Percentiles rank a stretch among this genome's conserved stretches.
These are phyloP conservation scores for Brachionus angularis DNA, from an alignment of 1,140 invertebrate genomes.

Conservation along the genomic window DNA sequence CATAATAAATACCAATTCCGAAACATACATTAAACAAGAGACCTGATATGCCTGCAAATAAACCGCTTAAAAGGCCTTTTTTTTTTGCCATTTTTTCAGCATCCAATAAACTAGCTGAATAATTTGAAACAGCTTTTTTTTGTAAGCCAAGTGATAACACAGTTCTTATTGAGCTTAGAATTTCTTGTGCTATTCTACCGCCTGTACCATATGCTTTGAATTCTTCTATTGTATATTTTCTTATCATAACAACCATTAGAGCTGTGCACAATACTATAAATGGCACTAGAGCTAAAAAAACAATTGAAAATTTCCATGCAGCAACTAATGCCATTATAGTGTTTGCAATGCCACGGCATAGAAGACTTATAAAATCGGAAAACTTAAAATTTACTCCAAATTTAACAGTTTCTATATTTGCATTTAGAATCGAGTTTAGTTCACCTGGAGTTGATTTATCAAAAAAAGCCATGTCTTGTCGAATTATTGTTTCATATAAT, in stretches of 20 bases:
- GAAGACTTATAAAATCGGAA: conserved; percentile 34
- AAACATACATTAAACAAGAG: not conserved
- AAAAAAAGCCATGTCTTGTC: conserved; percentile 38
- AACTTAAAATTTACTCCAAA: conserved; percentile 1
- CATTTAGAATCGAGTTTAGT: not conserved
- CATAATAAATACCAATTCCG: conserved; percentile 6
- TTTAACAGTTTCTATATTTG: conserved; percentile 16
- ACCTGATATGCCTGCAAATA: conserved; percentile 1
- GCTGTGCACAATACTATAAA: conserved; percentile 21
- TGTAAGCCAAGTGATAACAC: conserved; percentile 44
- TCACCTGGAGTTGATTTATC: not conserved
- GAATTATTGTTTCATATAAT: not conserved
- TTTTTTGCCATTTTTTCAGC: not conserved
- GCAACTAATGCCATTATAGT: not conserved
- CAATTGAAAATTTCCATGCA: conserved; percentile 34
- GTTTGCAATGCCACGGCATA: not conserved
- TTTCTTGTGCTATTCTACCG: conserved; percentile 15
- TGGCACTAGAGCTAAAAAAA: not conserved
- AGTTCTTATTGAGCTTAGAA: conserved; percentile 21
- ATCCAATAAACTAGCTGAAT: not conserved
- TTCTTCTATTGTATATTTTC: conserved; percentile 10
- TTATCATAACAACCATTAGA: not conserved
- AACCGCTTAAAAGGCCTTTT: not conserved
- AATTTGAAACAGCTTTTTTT: conserved; percentile 53
- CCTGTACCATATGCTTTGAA: conserved; percentile 9